These are phyloP conservation scores for Heliconius eleuchia DNA, from an alignment of 1,140 invertebrate genomes.

Conservation along the genomic window DNA sequence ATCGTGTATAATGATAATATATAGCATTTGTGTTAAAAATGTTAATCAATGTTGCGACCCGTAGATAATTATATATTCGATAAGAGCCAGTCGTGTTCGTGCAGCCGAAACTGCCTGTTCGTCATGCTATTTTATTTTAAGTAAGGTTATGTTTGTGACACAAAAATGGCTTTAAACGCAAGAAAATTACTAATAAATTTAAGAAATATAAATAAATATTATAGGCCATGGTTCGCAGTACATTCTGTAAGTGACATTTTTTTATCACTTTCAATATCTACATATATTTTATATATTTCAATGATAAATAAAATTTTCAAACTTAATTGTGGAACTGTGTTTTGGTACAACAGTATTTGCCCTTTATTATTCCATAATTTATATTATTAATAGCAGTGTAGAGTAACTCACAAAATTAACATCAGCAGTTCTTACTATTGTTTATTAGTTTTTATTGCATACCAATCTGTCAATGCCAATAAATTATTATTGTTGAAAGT, in stretches of 20 bases:
- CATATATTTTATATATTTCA: too few relatives aligned
- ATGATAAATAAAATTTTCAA: background rate
- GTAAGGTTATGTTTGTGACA: slow-evolving; percentile 37
- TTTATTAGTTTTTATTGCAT: too few relatives aligned
- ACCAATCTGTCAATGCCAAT: background rate
- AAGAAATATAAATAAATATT: slow-evolving; percentile 50
- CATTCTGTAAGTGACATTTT: slow-evolving; percentile 52
- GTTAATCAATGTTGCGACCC: slow-evolving; percentile 55
- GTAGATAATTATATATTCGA: slow-evolving; percentile 56
- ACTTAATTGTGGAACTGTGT: background rate
- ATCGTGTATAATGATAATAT: slow-evolving; percentile 23
- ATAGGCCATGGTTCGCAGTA: slow-evolving; percentile 41
- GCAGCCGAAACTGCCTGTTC: slow-evolving; percentile 31
- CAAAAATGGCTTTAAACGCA: slow-evolving; percentile 58
- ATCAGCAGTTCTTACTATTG: too few relatives aligned
- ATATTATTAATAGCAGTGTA: too few relatives aligned
- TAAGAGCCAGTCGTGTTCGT: slow-evolving; percentile 57
- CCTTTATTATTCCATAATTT: too few relatives aligned
- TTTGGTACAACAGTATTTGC: too few relatives aligned
- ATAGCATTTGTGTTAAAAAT: slow-evolving; percentile 47
- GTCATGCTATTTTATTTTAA: slow-evolving; percentile 31
- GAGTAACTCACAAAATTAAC: too few relatives aligned
- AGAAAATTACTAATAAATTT: slow-evolving; percentile 54
- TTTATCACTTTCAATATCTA: slow-evolving; percentile 13
- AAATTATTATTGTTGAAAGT: background rate